phyloP scores from a whole-genome alignment of 2,113 vertebrate species.

The Pontoporia blainvillei region DNA sequence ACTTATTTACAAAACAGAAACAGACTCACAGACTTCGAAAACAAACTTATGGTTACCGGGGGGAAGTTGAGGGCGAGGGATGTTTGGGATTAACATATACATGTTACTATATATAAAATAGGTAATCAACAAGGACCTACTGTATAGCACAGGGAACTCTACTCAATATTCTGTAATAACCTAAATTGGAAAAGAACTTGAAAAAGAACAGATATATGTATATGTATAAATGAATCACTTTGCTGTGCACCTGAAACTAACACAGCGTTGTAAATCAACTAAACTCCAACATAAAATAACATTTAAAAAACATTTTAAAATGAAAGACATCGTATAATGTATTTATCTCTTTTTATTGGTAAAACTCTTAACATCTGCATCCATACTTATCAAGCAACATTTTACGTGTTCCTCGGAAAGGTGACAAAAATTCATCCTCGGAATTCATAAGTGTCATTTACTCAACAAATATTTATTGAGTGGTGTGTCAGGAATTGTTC shows the following conservation, averaged over 20 bases:
- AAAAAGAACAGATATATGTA: neutral
- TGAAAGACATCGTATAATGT: neutral
- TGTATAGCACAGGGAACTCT: neutral
- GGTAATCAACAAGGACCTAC: neutral
- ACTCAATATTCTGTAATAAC: neutral
- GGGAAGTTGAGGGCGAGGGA: neutral
- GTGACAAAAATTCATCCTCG: neutral
- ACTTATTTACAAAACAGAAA: neutral
- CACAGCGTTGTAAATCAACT: neutral
- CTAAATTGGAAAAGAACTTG: neutral
- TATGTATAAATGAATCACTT: neutral
- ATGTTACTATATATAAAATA: neutral
- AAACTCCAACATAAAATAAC: neutral
- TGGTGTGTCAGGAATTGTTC: neutral
- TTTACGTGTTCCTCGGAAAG: neutral
- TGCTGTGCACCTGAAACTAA: neutral
- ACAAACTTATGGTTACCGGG: neutral
- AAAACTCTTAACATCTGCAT: neutral
- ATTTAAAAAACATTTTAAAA: neutral
- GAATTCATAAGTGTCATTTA: neutral
- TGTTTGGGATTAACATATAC: neutral
- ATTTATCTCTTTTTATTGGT: neutral
- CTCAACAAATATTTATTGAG: neutral
- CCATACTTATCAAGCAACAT: neutral
- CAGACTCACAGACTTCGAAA: neutral